Evolutionary conservation across 2,797 vertebrate species (phyloP).

Genomic region (Sylvia borin): DNA sequence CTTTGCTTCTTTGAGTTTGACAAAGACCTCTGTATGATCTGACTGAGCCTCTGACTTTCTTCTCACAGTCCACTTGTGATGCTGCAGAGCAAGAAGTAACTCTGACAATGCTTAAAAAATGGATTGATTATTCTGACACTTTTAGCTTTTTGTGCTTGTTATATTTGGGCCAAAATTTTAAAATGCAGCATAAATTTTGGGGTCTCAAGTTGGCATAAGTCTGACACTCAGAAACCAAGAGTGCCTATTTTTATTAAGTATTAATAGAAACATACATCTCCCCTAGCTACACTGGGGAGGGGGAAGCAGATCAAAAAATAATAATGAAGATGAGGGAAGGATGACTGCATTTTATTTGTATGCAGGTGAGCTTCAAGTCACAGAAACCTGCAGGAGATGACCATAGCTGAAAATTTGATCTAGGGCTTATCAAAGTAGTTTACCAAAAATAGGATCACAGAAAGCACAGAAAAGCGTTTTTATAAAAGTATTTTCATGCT

Average conservation of each 20-base stretch:
- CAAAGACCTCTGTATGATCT: not conserved
- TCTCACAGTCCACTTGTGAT: not conserved
- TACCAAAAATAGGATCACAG: not conserved
- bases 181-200: not conserved
- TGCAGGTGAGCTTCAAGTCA: not conserved
- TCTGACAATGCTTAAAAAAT: not conserved
- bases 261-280: not conserved
- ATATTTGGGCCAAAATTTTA: not conserved
- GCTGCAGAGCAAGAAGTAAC: not conserved
- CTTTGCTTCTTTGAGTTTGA: not conserved
- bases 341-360: not conserved
- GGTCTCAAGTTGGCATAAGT: not conserved
- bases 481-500: not conserved
- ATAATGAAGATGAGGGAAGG: not conserved
- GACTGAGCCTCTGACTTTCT: not conserved
- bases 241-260: not conserved
- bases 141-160: not conserved
- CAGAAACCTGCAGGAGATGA: not conserved
- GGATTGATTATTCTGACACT: not conserved
- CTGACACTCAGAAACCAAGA: not conserved
- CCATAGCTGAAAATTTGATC: not conserved
- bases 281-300: not conserved
- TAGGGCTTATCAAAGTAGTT: not conserved
- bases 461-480: not conserved
- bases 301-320: not conserved